Percentiles rank a stretch among this genome's conserved stretches.
These are phyloP conservation scores for Ochotona curzoniae DNA, from an alignment of 2,113 vertebrate genomes.

Conservation along the genomic window DNA sequence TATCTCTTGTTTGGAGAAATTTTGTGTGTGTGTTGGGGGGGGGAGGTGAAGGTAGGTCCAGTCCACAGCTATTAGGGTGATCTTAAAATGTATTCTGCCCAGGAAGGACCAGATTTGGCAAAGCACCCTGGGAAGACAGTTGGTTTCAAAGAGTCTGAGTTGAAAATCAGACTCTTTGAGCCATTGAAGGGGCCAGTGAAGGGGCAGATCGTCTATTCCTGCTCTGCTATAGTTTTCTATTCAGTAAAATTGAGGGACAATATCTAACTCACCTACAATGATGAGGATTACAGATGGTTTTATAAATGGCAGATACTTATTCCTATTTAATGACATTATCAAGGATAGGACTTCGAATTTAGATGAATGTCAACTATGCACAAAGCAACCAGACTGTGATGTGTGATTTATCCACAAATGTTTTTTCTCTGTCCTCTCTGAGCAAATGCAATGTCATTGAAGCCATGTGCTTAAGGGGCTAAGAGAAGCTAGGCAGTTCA, in stretches of 20 bases:
- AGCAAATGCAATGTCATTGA: neutral
- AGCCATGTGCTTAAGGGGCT: neutral
- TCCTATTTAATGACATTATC: neutral
- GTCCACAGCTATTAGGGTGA: neutral
- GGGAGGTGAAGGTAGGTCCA: neutral
- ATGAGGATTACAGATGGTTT: neutral
- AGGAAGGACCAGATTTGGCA: neutral
- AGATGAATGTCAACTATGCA: neutral
- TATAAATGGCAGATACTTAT: neutral
- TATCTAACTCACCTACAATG: neutral
- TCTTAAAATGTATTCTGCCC: neutral
- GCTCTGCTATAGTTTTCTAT: constrained; percentile 24
- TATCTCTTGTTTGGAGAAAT: constrained; percentile 18
- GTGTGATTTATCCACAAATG: neutral
- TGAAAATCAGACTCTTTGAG: neutral
- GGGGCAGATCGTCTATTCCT: neutral
- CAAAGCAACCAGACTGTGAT: neutral
- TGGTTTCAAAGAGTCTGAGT: neutral
- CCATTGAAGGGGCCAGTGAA: neutral
- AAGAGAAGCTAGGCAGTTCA: constrained; percentile 57
- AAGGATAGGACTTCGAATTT: neutral
- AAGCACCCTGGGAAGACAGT: neutral
- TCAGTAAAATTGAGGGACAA: neutral
- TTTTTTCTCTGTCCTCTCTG: neutral
- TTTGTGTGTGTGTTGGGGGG: constrained; percentile 16